phyloP scores from a whole-genome alignment of 2,888 invertebrate species.

The Megaustenia siamemsis region DNA sequence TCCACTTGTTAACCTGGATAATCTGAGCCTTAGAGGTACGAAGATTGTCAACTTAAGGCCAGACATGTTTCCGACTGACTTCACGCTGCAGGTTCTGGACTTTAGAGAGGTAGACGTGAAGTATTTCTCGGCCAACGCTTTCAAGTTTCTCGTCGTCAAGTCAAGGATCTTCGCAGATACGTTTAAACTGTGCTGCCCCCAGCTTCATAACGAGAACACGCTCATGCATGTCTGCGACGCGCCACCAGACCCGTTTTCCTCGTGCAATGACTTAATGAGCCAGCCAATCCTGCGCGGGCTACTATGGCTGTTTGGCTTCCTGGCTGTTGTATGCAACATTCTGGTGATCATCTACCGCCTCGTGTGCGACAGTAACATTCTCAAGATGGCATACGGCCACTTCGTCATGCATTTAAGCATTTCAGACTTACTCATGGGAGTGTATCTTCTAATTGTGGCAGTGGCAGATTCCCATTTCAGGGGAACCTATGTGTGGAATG shows the following conservation, averaged over 20 bases:
- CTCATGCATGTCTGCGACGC: constrained; percentile 51
- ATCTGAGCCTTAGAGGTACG: constrained; percentile 20
- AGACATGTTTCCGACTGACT: constrained; percentile 34
- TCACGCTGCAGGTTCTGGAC: constrained; percentile 37
- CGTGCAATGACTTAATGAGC: constrained; percentile 65
- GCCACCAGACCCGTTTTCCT: constrained; percentile 61
- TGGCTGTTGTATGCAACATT: constrained; percentile 61
- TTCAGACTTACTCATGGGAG: constrained; percentile 66
- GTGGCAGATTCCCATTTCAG: constrained; percentile 61
- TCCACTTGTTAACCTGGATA: constrained; percentile 8
- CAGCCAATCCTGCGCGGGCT: constrained; percentile 57
- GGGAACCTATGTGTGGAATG: constrained; percentile 64
- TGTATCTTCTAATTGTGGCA: constrained; percentile 64
- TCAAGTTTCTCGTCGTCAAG: constrained; percentile 19
- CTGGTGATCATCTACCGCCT: constrained; percentile 59
- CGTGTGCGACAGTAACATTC: constrained; percentile 63
- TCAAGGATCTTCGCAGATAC: constrained; percentile 23
- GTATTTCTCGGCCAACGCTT: not conserved
- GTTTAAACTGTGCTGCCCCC: constrained; percentile 50
- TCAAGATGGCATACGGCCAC: constrained; percentile 50
- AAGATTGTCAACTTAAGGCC: constrained; percentile 27
- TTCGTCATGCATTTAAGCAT: constrained; percentile 51
- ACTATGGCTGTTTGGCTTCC: constrained; percentile 63
- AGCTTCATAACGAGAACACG: constrained; percentile 25
- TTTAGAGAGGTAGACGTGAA: constrained; percentile 24